Evolutionary conservation across 2,888 invertebrate species (phyloP), one percentile per base, ranked within the genome.

Genomic region (Melinopterus prodromus): DNA sequence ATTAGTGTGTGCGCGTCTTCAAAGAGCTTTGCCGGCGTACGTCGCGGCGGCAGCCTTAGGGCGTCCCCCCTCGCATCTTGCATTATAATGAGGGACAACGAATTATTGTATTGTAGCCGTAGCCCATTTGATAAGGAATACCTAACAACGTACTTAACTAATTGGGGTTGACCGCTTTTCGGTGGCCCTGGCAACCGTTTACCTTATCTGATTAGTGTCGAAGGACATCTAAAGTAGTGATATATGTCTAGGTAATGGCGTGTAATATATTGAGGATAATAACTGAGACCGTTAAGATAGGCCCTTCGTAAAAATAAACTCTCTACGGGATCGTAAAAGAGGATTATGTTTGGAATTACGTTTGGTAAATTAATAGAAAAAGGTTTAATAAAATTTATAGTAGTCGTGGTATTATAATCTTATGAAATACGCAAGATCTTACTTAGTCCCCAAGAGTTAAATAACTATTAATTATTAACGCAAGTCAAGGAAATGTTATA

Each of bases 1-100:
- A 74, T 74, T 74, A 74, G 36, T 37, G 36, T 37, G 35, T 74
- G 74, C 74, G 35, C 26, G 36, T 36, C n/a, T 37, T 37, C 12
- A 74, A 26, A 35, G 36, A 74, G 37, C 37, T 74, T 35, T 35
- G n/a, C 35, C 74, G 74, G 53, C 53, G 53, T 53, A 53, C 53
- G 53, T 53, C 53, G 53, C 53, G 53, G 7, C 53, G 53, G 12
- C 53, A 9, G 53, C 53, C 53, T 53, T 53, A 53, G 12, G 53
- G 53, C 26, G 53, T 53, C 9, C 12, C 53, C 38, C 53, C 53
- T 53, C 53, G 5, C 53, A 53, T 53, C 53, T 53, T 53, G 53
- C 53, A 53, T 53, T 53, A 53, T 53, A 53, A 53, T 53, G 53
- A 53, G 53, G 53, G 53, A 7, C 53, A 12, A 53, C 53, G 53